These are phyloP conservation scores for Halocynthia aurantium DNA, from an alignment of 23 tunicate genomes.

Conservation along the genomic window DNA sequence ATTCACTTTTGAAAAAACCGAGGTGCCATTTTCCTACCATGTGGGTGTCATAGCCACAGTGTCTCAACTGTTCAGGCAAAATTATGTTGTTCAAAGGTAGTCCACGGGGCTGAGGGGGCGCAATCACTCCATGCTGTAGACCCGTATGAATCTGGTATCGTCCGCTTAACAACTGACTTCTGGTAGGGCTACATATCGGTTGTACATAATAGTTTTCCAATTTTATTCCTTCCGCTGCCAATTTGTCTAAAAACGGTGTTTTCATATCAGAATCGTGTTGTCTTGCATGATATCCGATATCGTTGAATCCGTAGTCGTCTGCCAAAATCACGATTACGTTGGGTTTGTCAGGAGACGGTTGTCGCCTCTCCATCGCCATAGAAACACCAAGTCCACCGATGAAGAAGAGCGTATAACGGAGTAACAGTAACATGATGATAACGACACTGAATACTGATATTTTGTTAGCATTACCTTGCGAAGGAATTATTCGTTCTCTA, in stretches of 20 bases:
- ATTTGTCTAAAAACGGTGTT: conserved; percentile 66
- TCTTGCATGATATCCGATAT: conserved; percentile 76
- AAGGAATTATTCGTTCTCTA: too few species aligned
- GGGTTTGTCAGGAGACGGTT: not conserved
- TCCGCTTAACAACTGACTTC: conserved; percentile 73
- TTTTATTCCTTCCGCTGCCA: conserved; percentile 51
- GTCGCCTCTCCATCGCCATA: not conserved
- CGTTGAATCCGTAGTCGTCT: conserved; percentile 81
- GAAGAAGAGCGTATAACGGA: not conserved
- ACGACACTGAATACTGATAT: too few species aligned
- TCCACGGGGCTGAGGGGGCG: conserved; percentile 56
- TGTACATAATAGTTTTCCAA: conserved; percentile 88
- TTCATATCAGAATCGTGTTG: conserved; percentile 50
- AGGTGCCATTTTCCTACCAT: conserved; percentile 93
- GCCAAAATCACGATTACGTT: conserved; percentile 28
- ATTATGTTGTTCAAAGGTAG: conserved; percentile 60
- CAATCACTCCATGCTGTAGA: conserved; percentile 59
- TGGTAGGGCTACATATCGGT: conserved; percentile 84
- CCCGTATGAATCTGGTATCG: conserved; percentile 95
- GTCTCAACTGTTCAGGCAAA: conserved; percentile 59
- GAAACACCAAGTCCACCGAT: not conserved
- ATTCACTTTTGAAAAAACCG: conserved; percentile 60
- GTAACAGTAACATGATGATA: too few species aligned
- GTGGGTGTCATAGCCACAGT: conserved; percentile 77
- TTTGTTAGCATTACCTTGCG: too few species aligned